Base-by-base conservation (phyloP, 2,797 vertebrate species). In the Chelonia mydas region DNA sequence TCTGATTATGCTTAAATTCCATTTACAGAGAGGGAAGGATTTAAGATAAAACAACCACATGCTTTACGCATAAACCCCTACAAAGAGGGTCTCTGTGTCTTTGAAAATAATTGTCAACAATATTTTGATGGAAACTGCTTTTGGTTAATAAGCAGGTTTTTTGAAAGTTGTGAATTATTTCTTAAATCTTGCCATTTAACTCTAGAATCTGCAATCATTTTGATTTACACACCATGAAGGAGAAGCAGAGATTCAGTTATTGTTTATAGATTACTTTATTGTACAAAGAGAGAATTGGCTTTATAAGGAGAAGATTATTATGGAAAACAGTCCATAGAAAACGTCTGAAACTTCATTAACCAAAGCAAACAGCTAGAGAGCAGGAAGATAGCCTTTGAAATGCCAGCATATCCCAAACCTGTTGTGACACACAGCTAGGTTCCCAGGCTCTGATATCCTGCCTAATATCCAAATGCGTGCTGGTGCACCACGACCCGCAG, bases 1-100 rank as follows among this genome's bases (percentile, higher is more conserved):
- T 97, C 96, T 98, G 97, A 97, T 97, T 97, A 97, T 96, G 85
- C 86, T 98, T 97, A 96, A 91, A 90, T 97, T 97, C 88, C 93
- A 93, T 96, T 90, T 97, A 95, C 96, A 96, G 93, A 96, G 94
- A 92, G 72, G 77, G 92, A 97, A 96, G 51, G 76, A 92, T 96
- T 90, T 97, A 96, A 98, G 96, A 97, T 95, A 93, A 95, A 97
- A 91, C 92, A 95, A 82, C 89, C 93, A 87, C 21, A 45, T 7
- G 33, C 87, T 94, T 97, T 89, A 74, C 83, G 97, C 95, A 85
- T 84, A 96, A 96, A 91, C 87, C 59, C 76, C 54, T 91, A 83
- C 16, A 94, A 90, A 88, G 74, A 92, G 86, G 87, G 74, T 94
- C 88, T 94, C 88, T 21, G 11, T 88, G 59, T 68, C 90, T 87